Evolutionary conservation across 2,888 invertebrate genomes (phyloP).

Genomic region (Patella ulyssiponensis): DNA sequence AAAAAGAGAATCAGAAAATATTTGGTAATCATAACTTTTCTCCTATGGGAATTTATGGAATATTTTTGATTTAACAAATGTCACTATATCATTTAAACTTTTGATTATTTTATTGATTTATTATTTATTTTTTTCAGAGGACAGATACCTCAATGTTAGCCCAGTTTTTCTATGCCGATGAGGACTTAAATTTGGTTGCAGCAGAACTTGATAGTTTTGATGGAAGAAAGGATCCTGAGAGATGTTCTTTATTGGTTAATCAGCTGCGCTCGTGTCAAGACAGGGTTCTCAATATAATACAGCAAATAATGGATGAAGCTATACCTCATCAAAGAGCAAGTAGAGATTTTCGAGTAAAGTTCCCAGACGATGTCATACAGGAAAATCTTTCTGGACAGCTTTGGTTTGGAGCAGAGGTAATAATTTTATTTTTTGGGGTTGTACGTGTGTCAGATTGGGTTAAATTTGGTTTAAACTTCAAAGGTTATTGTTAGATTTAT

Average conservation of each 20-base stretch:
- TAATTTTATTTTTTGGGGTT: neutral
- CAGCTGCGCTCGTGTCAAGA: conserved; percentile 86
- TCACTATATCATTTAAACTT: neutral
- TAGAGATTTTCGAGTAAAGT: conserved; percentile 96
- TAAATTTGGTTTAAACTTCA: too few relatives aligned
- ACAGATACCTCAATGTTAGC: conserved; percentile 90
- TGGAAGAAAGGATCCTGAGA: conserved; percentile 97
- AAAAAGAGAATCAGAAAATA: conserved; percentile 19
- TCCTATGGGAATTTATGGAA: neutral
- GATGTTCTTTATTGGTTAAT: conserved; percentile 95
- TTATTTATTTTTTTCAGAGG: conserved; percentile 55
- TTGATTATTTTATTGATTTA: neutral
- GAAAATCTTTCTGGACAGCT: conserved; percentile 98
- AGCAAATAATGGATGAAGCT: conserved; percentile 94
- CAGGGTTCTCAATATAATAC: conserved; percentile 89
- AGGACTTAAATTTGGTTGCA: conserved; percentile 93
- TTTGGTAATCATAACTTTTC: neutral
- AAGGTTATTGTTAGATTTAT: too few relatives aligned
- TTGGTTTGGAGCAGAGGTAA: conserved; percentile 98
- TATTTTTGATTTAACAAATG: neutral
- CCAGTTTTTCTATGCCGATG: conserved; percentile 98
- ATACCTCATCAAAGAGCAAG: conserved; percentile 88
- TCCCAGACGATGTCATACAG: conserved; percentile 98
- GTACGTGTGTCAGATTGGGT: too few relatives aligned
- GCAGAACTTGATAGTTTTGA: conserved; percentile 98